Evolutionary conservation across 2,113 vertebrate genomes (phyloP).

Genomic region (Piaya cayana): DNA sequence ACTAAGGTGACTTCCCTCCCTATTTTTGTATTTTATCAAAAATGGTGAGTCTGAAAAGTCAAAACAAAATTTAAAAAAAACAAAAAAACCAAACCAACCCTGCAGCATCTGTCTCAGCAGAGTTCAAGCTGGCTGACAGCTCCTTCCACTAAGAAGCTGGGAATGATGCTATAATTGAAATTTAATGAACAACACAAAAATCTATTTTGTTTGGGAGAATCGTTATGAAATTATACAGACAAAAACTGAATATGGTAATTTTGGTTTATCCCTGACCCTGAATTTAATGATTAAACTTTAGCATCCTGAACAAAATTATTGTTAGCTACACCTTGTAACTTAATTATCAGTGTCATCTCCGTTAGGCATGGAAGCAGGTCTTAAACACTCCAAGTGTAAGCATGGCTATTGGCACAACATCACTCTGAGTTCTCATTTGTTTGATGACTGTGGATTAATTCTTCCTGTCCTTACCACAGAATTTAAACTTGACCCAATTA

Average conservation of each 20-base stretch:
- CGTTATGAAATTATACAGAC: slow-evolving; percentile 5
- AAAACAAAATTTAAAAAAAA: slow-evolving; percentile 32
- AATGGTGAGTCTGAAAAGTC: slow-evolving; percentile 55
- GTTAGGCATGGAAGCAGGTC: not conserved
- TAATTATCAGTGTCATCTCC: slow-evolving; percentile 34
- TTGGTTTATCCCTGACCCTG: not conserved
- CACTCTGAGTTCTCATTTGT: not conserved
- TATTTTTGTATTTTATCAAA: slow-evolving; percentile 53
- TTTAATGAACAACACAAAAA: slow-evolving; percentile 61
- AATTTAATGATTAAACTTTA: slow-evolving; percentile 36
- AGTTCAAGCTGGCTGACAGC: slow-evolving; percentile 68
- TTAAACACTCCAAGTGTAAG: not conserved
- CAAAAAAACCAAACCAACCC: not conserved
- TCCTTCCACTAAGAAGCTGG: slow-evolving; percentile 49
- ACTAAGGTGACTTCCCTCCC: slow-evolving; percentile 57
- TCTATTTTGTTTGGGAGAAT: slow-evolving; percentile 48
- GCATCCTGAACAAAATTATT: slow-evolving; percentile 32
- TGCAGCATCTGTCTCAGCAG: slow-evolving; percentile 63
- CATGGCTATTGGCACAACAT: not conserved
- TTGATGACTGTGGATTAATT: slow-evolving; percentile 25
- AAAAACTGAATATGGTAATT: slow-evolving; percentile 33
- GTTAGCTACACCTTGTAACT: slow-evolving; percentile 27
- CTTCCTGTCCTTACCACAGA: slow-evolving; percentile 16
- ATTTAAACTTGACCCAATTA: slow-evolving; percentile 47
- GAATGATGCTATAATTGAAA: slow-evolving; percentile 65